A percentile compares a stretch with the other conserved stretches of the same genome.
phyloP scores from a whole-genome alignment of 2,888 invertebrate genomes.

The Trilocha varians region DNA sequence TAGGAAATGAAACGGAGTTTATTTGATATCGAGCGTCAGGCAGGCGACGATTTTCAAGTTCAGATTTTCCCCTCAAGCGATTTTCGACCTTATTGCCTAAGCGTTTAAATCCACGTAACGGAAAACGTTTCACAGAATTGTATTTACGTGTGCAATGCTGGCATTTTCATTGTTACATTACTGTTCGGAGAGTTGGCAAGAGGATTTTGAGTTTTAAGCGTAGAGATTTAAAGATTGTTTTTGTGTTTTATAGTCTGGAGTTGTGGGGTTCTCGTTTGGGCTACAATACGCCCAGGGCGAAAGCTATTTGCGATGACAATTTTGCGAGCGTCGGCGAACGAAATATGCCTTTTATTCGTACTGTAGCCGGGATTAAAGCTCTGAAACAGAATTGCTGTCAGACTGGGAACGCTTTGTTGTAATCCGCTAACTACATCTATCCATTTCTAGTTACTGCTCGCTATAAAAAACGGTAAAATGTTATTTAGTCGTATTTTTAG shows the following conservation, averaged over 20 bases:
- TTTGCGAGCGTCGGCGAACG: conserved; percentile 68
- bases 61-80: conserved; percentile 60
- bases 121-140: conserved; percentile 46
- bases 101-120: conserved; percentile 42
- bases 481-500: too few species aligned
- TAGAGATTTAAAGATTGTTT: conserved; percentile 17
- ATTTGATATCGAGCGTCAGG: conserved; percentile 74
- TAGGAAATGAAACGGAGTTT: conserved; percentile 44
- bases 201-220: conserved; percentile 18
- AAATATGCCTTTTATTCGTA: conserved; percentile 73
- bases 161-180: conserved; percentile 71
- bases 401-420: conserved; percentile 48
- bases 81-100: conserved; percentile 54
- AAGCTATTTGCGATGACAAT: conserved; percentile 74
- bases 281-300: conserved; percentile 45
- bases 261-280: conserved; percentile 26
- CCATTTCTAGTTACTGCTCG: conserved; percentile 21
- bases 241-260: conserved; percentile 13
- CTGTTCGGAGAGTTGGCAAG: conserved; percentile 20
- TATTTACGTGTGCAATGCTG: conserved; percentile 70
- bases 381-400: conserved; percentile 70
- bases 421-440: conserved; percentile 57
- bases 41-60: conserved; percentile 72
- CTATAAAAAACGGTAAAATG: neutral
- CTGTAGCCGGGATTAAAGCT: conserved; percentile 66